phyloP scores from a whole-genome alignment of 2,888 invertebrate species.

The Dinocampus coccinellae region DNA sequence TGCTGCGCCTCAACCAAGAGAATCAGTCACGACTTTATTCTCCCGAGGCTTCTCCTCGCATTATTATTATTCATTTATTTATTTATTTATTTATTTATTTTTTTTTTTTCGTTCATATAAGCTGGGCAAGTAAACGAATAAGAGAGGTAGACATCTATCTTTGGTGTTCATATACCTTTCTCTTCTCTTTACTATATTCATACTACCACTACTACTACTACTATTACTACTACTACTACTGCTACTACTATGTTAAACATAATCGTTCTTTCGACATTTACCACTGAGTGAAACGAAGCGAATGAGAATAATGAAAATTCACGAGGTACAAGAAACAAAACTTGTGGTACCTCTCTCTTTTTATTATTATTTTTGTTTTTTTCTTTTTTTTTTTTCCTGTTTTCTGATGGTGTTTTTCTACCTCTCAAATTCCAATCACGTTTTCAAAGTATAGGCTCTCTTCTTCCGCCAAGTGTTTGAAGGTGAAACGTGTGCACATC shows the following conservation, averaged over 20 bases:
- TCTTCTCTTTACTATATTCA: conserved; percentile 29
- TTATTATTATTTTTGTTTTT: background rate
- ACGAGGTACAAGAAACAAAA: background rate
- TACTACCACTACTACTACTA: no score
- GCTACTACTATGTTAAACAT: conserved; percentile 23
- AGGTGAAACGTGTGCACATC: conserved; percentile 18
- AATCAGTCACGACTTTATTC: conserved; percentile 35
- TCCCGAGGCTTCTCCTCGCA: conserved; percentile 23
- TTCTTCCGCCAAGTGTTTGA: conserved; percentile 31
- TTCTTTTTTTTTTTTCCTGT: background rate
- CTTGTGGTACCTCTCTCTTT: background rate
- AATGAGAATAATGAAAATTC: conserved; percentile 22
- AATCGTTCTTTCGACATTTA: conserved; percentile 40
- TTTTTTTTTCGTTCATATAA: background rate
- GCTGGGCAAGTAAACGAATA: background rate
- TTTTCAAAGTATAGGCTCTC: conserved; percentile 14
- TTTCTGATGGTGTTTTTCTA: background rate
- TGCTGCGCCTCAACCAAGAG: conserved; percentile 20
- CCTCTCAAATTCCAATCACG: conserved; percentile 26
- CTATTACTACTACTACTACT: no score
- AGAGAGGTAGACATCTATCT: conserved; percentile 9
- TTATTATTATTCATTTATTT: no score
- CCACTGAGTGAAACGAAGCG: background rate
- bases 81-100: background rate
- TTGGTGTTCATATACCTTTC: conserved; percentile 28